A percentile compares a stretch with the other conserved stretches of the same genome.
These are phyloP conservation scores for Saguinus oedipus DNA, from an alignment of 2,797 vertebrate genomes.

Conservation along the genomic window DNA sequence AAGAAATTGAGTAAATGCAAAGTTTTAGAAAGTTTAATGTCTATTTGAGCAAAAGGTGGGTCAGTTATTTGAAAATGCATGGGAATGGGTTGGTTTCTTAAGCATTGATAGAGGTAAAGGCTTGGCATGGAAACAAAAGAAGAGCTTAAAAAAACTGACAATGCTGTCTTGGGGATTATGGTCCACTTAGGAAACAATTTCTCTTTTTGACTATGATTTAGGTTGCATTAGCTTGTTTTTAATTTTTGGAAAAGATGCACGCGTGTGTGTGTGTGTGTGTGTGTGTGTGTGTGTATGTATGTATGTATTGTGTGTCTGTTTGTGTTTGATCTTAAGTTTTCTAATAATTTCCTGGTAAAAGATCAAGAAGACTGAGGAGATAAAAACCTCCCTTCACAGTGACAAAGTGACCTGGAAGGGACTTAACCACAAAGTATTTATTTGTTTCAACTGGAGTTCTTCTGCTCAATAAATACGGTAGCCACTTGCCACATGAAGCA, in stretches of 20 bases:
- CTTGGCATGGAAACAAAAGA: not conserved
- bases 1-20: not conserved
- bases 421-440: not conserved
- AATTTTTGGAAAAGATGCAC: not conserved
- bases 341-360: not conserved
- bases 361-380: not conserved
- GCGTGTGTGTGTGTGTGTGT: not conserved
- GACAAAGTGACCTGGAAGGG: not conserved
- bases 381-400: not conserved
- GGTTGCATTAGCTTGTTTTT: not conserved
- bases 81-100: not conserved
- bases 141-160: not conserved
- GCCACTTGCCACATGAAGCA: too few species aligned
- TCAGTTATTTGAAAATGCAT: not conserved
- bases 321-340: not conserved
- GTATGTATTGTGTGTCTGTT: accelerated
- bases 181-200: not conserved
- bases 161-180: not conserved
- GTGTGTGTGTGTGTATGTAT: accelerated
- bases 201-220: not conserved
- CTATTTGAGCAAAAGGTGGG: not conserved
- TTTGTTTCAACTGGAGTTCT: not conserved
- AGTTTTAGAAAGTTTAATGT: not conserved
- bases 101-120: not conserved
- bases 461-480: accelerated